Evolutionary conservation across 2,797 vertebrate species (phyloP).

Genomic region (Toxotes lorentzi): DNA sequence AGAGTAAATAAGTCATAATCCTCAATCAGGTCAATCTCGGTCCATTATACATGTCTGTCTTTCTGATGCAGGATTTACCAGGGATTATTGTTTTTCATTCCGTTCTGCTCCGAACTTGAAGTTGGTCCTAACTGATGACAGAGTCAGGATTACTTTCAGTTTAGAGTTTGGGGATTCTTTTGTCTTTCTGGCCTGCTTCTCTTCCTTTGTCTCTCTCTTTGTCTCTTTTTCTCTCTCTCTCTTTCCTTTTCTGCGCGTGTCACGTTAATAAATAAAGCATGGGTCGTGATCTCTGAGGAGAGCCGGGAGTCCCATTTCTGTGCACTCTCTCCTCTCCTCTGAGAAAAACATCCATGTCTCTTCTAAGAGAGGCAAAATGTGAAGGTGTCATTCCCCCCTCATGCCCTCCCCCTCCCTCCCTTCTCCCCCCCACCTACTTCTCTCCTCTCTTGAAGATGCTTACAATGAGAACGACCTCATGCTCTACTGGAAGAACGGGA

Average conservation of each 20-base stretch:
- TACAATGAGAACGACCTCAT: conserved; percentile 96
- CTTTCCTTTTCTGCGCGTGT: neutral
- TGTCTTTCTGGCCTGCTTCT: conserved; percentile 8
- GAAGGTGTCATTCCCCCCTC: conserved; percentile 22
- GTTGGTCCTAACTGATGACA: conserved; percentile 10
- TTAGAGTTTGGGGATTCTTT: conserved; percentile 1
- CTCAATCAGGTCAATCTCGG: conserved; percentile 44
- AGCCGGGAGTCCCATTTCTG: conserved; percentile 29
- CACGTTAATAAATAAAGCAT: conserved; percentile 36
- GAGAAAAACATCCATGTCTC: conserved; percentile 64
- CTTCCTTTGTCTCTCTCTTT: neutral
- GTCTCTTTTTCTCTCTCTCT: neutral
- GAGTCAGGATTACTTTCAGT: conserved; percentile 11
- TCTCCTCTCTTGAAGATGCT: conserved; percentile 87
- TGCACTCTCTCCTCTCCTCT: conserved; percentile 60
- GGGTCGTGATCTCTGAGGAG: conserved; percentile 69
- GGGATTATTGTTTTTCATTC: conserved; percentile 49
- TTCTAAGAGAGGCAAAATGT: conserved; percentile 58
- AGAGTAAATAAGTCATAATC: conserved; percentile 51
- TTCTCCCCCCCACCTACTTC: neutral
- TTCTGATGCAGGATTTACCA: conserved; percentile 50
- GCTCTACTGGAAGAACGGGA: conserved; percentile 95
- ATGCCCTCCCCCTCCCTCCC: neutral
- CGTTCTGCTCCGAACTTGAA: conserved; percentile 11
- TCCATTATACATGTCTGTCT: conserved; percentile 47